Evolutionary conservation across 2,888 invertebrate genomes (phyloP).

Genomic region (Apodemia zela): DNA sequence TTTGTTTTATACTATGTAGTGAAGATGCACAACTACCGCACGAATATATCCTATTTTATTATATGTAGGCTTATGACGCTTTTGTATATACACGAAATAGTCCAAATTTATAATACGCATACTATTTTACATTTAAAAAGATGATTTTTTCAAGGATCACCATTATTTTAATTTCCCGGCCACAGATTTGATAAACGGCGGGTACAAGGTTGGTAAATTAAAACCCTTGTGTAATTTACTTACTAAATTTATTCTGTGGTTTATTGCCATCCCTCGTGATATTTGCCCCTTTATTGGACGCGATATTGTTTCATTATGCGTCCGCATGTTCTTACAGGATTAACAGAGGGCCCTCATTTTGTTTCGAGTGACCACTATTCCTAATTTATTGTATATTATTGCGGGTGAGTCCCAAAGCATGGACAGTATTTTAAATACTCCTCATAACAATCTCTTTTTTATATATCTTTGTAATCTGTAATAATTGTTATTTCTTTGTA

Average conservation of each 20-base stretch:
- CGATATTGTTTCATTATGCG: slow-evolving; percentile 51
- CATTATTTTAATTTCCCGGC: slow-evolving; percentile 8
- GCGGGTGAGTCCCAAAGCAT: background rate
- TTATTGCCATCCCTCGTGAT: slow-evolving; percentile 44
- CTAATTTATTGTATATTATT: slow-evolving; percentile 19
- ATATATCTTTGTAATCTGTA: too few relatives aligned
- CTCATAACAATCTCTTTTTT: too few relatives aligned
- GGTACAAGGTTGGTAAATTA: slow-evolving; percentile 46
- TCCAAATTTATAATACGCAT: background rate
- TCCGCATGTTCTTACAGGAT: slow-evolving; percentile 34
- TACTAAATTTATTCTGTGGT: slow-evolving; percentile 51
- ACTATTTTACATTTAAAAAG: background rate
- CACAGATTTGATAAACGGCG: slow-evolving; percentile 44
- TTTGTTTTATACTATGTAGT: too few relatives aligned
- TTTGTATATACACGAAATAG: slow-evolving; percentile 18
- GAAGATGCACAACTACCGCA: too few relatives aligned
- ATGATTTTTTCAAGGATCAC: slow-evolving; percentile 10
- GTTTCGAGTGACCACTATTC: slow-evolving; percentile 17
- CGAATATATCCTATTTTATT: too few relatives aligned
- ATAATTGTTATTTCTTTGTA: too few relatives aligned
- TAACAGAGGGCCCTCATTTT: slow-evolving; percentile 29
- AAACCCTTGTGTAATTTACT: slow-evolving; percentile 57
- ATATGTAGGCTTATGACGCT: too few relatives aligned
- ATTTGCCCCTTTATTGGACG: slow-evolving; percentile 50
- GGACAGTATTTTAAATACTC: background rate